These are phyloP conservation scores for Proisotoma minuta DNA, from an alignment of 2,888 invertebrate species.

Conservation along the genomic window DNA sequence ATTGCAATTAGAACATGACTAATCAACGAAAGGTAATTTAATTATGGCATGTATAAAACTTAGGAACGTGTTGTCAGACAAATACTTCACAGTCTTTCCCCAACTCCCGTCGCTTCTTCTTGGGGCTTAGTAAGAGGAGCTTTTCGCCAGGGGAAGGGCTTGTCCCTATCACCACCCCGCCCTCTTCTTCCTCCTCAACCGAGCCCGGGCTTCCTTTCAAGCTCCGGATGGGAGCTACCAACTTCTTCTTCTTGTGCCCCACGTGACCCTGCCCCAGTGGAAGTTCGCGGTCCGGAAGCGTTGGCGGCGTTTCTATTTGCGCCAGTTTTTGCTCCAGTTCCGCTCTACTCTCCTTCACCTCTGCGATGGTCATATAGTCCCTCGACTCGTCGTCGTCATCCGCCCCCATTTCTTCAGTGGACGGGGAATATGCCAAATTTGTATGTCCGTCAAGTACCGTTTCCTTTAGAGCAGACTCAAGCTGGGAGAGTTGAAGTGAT, in stretches of 20 bases:
- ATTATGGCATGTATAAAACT: too few species aligned
- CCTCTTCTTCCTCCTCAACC: not conserved
- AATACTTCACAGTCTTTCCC: too few species aligned
- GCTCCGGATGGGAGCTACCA: not conserved
- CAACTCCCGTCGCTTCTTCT: too few species aligned
- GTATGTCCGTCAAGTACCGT: slow-evolving; percentile 4
- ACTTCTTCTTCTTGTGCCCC: not conserved
- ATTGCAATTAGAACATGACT: too few species aligned
- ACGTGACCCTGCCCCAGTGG: not conserved
- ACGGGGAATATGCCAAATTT: not conserved
- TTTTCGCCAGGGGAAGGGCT: not conserved
- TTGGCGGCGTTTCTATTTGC: slow-evolving; percentile 2
- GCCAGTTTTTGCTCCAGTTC: slow-evolving; percentile 21
- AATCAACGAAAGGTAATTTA: too few species aligned
- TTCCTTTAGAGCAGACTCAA: not conserved
- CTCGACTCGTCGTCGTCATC: slow-evolving; percentile 29
- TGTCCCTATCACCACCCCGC: not conserved
- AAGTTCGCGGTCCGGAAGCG: not conserved
- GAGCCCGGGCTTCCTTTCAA: not conserved
- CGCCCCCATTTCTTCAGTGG: slow-evolving; percentile 3
- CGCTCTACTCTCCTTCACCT: slow-evolving; percentile 36
- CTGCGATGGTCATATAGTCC: slow-evolving; percentile 44
- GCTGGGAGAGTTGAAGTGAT: slow-evolving; percentile 5
- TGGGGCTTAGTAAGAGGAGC: too few species aligned
- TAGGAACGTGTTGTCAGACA: too few species aligned